These are phyloP conservation scores for Magallana angulata DNA, from an alignment of 1,140 invertebrate species.

Conservation along the genomic window DNA sequence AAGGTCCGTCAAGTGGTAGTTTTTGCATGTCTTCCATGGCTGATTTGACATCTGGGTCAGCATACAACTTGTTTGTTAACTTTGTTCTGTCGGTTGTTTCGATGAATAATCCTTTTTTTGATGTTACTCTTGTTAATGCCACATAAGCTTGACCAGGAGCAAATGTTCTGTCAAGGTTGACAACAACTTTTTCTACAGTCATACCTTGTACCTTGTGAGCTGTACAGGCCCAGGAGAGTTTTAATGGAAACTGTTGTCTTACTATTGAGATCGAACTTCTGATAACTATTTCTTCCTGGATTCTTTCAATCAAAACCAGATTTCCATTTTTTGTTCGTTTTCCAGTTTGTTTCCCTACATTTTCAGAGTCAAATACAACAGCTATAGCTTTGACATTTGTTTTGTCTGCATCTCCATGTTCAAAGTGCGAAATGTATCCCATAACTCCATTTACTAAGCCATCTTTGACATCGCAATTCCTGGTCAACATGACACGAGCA, in stretches of 20 bases:
- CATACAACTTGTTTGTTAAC: slow-evolving; percentile 43
- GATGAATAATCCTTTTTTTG: too few species aligned
- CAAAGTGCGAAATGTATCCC: too few species aligned
- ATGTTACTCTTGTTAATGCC: too few species aligned
- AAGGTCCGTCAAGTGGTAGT: not conserved
- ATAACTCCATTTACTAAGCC: too few species aligned
- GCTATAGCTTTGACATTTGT: too few species aligned
- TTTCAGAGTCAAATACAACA: too few species aligned
- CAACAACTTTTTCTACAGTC: too few species aligned
- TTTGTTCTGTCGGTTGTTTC: not conserved
- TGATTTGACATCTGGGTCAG: slow-evolving; percentile 33
- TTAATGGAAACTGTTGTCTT: not conserved
- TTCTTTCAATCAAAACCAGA: not conserved
- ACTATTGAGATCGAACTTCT: not conserved
- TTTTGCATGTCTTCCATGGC: slow-evolving; percentile 15
- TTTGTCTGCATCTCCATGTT: too few species aligned
- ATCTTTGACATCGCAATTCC: too few species aligned
- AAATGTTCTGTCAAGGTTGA: too few species aligned
- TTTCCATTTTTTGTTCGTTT: not conserved
- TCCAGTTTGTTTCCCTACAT: not conserved
- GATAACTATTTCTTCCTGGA: not conserved
- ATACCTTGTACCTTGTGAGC: not conserved
- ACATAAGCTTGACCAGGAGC: too few species aligned
- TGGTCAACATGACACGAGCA: too few species aligned
- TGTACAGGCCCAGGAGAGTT: slow-evolving; percentile 47